Conservation (phyloP, 2,113 vertebrate species). For the Pelusios castaneus region DNA sequence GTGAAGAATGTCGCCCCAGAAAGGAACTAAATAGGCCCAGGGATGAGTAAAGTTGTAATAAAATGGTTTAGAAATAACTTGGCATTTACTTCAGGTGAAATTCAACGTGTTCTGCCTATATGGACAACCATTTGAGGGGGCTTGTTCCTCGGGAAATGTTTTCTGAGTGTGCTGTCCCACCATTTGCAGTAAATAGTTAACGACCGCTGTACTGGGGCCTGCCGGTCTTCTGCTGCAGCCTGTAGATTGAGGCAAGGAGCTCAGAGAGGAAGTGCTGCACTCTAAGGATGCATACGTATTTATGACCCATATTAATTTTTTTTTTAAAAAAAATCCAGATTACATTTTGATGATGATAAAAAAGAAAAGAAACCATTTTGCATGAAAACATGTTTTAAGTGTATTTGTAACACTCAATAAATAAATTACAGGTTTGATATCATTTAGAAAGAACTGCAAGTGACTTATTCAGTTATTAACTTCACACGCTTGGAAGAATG, state of each 20-base stretch:
- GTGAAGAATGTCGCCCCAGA: background rate
- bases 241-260: background rate
- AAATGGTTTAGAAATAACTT: background rate
- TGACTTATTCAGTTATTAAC: conserved; percentile 83
- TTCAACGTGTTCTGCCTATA: background rate
- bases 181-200: background rate
- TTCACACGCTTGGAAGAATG: conserved; percentile 81
- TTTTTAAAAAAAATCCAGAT: background rate
- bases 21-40: background rate
- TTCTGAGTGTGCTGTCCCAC: background rate
- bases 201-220: background rate
- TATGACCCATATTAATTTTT: conserved; percentile 3
- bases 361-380: conserved; percentile 72
- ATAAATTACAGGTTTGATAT: conserved; percentile 87
- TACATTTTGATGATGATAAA: conserved; percentile 59
- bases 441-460: conserved; percentile 78
- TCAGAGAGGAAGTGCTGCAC: background rate
- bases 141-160: background rate
- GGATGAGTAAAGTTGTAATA: background rate
- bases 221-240: background rate
- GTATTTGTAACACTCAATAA: conserved; percentile 82
- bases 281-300: background rate
- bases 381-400: conserved; percentile 82
- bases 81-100: background rate
- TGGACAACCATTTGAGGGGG: background rate